These are phyloP conservation scores for Oscheius sp. DNA, from an alignment of 2,888 invertebrate species.

Conservation along the genomic window DNA sequence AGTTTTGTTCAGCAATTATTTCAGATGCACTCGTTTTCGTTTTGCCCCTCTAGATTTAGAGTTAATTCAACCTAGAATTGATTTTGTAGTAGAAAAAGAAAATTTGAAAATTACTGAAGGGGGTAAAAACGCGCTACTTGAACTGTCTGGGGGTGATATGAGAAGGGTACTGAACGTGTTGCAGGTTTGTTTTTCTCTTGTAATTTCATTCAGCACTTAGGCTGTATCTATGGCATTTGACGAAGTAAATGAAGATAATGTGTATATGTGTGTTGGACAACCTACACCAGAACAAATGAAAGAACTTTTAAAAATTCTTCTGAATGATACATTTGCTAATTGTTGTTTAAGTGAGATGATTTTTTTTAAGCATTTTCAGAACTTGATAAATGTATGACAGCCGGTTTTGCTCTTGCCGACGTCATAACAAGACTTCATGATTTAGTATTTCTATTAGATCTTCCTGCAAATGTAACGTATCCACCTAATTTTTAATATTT, in stretches of 20 bases:
- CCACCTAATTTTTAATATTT: too few species aligned
- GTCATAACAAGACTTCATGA: slow-evolving; percentile 89
- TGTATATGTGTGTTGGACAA: slow-evolving; percentile 95
- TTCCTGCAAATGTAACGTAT: slow-evolving; percentile 32
- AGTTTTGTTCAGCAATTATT: slow-evolving; percentile 2
- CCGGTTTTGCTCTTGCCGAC: slow-evolving; percentile 91
- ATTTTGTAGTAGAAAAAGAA: slow-evolving; percentile 77
- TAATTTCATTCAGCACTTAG: slow-evolving; percentile 67
- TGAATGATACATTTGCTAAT: slow-evolving; percentile 70
- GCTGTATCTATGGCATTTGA: slow-evolving; percentile 93
- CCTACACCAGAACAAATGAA: slow-evolving; percentile 89
- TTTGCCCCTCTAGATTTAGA: slow-evolving; percentile 74
- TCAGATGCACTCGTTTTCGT: slow-evolving; percentile 61
- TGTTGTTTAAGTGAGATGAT: slow-evolving; percentile 55
- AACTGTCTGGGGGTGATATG: slow-evolving; percentile 95
- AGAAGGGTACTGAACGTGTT: slow-evolving; percentile 93
- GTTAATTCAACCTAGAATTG: slow-evolving; percentile 88
- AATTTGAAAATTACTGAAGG: slow-evolving; percentile 77
- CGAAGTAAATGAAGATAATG: slow-evolving; percentile 86
- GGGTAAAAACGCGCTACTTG: slow-evolving; percentile 87
- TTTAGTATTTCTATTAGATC: slow-evolving; percentile 75
- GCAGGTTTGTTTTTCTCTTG: slow-evolving; percentile 75
- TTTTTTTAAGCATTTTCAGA: slow-evolving; percentile 73
- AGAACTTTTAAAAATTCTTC: slow-evolving; percentile 85
- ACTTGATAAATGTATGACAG: slow-evolving; percentile 79